Evolutionary conservation across 2,888 invertebrate genomes (phyloP).

Genomic region (Calliopum simillimum): DNA sequence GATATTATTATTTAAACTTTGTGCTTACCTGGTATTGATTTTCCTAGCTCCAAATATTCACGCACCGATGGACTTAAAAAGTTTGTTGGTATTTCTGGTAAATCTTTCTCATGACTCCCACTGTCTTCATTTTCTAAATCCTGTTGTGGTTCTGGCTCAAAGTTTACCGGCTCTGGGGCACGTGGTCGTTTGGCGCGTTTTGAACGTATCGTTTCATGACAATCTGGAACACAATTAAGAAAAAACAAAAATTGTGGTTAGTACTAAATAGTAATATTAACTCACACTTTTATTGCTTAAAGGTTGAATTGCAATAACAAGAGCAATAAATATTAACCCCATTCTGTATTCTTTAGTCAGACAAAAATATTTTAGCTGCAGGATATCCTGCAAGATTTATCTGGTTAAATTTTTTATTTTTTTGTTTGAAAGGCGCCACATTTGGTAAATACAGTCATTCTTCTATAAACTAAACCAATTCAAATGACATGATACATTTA

Average conservation of each 20-base stretch:
- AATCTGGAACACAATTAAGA: slow-evolving; percentile 68
- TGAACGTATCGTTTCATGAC: slow-evolving; percentile 71
- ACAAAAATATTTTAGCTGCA: no score
- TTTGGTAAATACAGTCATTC: no score
- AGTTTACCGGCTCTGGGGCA: slow-evolving; percentile 68
- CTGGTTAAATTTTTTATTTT: no score
- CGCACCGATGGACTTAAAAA: slow-evolving; percentile 87
- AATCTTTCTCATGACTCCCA: slow-evolving; percentile 64
- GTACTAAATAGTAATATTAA: not conserved
- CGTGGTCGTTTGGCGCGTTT: slow-evolving; percentile 74
- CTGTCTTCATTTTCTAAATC: slow-evolving; percentile 65
- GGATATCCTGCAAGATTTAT: no score
- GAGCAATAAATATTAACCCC: no score
- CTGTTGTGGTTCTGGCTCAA: slow-evolving; percentile 68
- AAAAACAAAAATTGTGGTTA: not conserved
- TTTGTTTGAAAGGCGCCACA: no score
- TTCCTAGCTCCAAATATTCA: slow-evolving; percentile 87
- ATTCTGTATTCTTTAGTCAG: no score
- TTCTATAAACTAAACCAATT: no score
- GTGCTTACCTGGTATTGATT: slow-evolving; percentile 90
- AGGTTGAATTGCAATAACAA: no score
- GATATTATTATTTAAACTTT: slow-evolving; percentile 43
- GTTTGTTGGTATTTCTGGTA: slow-evolving; percentile 75
- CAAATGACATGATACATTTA: no score
- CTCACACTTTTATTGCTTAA: no score